A percentile compares a stretch with the other conserved stretches of the same genome.
phyloP scores from a whole-genome alignment of 2,113 vertebrate species.

The Actinemys pallida region DNA sequence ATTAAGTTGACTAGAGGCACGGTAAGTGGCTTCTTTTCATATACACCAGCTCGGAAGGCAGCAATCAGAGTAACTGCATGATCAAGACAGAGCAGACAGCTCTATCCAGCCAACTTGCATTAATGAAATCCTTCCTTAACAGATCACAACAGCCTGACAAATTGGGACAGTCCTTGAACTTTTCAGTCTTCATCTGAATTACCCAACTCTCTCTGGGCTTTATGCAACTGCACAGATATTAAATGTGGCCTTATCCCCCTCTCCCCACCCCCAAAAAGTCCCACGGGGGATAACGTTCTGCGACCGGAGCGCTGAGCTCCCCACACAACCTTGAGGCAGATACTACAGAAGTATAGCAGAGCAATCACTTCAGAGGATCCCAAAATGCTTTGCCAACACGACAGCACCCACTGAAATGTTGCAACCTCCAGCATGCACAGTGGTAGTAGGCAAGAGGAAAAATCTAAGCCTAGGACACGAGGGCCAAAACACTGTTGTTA shows the following conservation, averaged over 20 bases:
- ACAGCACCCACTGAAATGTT: not conserved
- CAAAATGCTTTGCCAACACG: not conserved
- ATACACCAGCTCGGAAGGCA: not conserved
- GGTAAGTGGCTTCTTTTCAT: not conserved
- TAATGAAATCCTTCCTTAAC: not conserved
- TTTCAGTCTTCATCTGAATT: not conserved
- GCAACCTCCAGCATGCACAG: not conserved
- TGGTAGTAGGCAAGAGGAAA: not conserved
- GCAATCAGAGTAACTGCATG: rapidly evolving
- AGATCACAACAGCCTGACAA: not conserved
- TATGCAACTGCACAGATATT: not conserved
- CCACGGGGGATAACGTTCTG: too few species aligned
- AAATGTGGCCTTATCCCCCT: not conserved
- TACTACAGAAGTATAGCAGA: not conserved
- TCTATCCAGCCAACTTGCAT: not conserved
- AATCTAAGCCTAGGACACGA: not conserved
- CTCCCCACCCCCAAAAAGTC: not conserved
- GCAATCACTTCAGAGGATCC: not conserved
- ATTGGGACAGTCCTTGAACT: not conserved
- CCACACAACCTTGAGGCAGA: not conserved
- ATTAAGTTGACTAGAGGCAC: slow-evolving; percentile 2
- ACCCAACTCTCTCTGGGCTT: not conserved
- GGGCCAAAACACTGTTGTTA: not conserved
- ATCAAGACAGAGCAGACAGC: not conserved
- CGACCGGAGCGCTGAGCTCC: not conserved